Conservation (phyloP, 2,888 invertebrate species). For the Panzeria rudis region DNA sequence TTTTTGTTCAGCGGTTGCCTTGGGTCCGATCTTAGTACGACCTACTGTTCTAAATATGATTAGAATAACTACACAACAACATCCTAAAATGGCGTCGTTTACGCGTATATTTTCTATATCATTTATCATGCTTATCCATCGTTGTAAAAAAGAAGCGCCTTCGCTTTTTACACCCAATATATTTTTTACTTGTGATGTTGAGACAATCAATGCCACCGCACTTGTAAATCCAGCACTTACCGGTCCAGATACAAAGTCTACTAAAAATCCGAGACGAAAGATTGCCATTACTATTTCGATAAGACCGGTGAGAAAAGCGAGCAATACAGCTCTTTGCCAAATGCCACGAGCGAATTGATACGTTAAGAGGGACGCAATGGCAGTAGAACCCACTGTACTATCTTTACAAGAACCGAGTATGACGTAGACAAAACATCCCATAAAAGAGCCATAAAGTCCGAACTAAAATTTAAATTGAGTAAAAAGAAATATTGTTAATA, state of each 20-base stretch:
- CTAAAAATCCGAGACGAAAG: constrained; percentile 92
- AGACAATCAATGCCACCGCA: constrained; percentile 94
- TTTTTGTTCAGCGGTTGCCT: constrained; percentile 80
- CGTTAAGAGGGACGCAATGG: constrained; percentile 94
- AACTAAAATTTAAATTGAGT: constrained; percentile 85
- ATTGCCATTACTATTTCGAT: constrained; percentile 92
- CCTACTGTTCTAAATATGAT: constrained; percentile 90
- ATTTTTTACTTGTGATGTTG: constrained; percentile 93
- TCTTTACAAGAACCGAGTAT: constrained; percentile 96
- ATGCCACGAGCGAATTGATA: constrained; percentile 89
- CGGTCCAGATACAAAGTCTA: constrained; percentile 95
- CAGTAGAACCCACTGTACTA: constrained; percentile 96
- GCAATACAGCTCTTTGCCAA: constrained; percentile 88
- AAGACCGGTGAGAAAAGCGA: constrained; percentile 90
- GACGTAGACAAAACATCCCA: constrained; percentile 95
- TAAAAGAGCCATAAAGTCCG: constrained; percentile 95
- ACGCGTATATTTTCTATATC: constrained; percentile 87
- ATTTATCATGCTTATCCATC: constrained; percentile 89
- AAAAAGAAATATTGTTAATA: neutral
- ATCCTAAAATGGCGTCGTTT: constrained; percentile 91
- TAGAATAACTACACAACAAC: constrained; percentile 89
- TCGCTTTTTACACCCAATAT: constrained; percentile 89
- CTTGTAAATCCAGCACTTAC: constrained; percentile 95
- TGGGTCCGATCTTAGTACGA: constrained; percentile 86
- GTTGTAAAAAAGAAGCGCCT: constrained; percentile 90